These are phyloP conservation scores for Sinonovacula constricta DNA, from an alignment of 1,140 invertebrate species.

Conservation along the genomic window DNA sequence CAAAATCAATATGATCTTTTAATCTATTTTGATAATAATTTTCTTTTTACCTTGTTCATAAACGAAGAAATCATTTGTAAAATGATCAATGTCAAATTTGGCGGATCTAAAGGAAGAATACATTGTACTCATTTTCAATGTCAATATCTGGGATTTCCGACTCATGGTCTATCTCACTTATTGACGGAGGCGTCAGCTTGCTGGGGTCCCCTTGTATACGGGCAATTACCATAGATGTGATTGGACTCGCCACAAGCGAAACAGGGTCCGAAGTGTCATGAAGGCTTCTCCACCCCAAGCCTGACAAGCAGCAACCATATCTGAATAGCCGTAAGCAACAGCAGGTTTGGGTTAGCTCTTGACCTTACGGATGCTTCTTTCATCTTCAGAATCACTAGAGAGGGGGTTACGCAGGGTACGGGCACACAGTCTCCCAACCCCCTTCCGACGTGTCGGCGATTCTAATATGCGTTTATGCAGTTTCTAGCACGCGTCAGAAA, in stretches of 20 bases:
- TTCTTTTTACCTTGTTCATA: conserved; percentile 31
- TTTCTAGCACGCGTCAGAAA: neutral
- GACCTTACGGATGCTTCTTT: neutral
- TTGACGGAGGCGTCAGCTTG: neutral
- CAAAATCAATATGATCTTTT: conserved; percentile 18
- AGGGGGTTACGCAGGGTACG: neutral
- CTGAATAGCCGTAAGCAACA: conserved; percentile 11
- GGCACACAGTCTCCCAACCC: neutral
- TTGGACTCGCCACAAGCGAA: conserved; percentile 2
- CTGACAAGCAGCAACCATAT: neutral
- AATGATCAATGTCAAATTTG: conserved; percentile 6
- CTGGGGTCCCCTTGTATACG: neutral
- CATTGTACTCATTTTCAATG: conserved; percentile 10
- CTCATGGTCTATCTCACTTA: neutral
- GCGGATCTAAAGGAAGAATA: conserved; percentile 5
- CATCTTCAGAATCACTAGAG: conserved; percentile 2
- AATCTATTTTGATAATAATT: conserved; percentile 25
- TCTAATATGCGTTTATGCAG: neutral
- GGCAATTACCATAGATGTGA: neutral
- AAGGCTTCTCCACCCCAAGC: neutral
- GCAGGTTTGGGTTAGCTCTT: conserved; percentile 1
- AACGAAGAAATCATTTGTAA: conserved; percentile 14
- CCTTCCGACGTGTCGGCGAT: neutral
- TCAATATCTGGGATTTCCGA: conserved; percentile 11
- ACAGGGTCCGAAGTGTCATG: neutral